Base-by-base conservation (phyloP, 2,113 vertebrate genomes). In the Micronycteris hirsuta region DNA sequence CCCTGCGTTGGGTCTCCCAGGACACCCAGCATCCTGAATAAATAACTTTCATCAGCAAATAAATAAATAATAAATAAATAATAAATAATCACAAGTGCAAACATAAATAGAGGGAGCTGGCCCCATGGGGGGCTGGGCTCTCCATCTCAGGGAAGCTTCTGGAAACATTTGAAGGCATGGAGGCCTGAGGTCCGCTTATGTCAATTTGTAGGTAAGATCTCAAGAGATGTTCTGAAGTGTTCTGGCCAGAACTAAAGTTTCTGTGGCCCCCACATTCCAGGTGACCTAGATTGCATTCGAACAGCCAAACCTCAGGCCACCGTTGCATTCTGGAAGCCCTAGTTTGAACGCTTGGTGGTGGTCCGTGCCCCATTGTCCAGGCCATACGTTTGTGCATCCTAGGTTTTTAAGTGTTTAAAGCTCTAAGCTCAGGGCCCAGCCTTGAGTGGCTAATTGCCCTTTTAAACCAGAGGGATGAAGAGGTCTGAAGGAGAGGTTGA, bases 1-100 rank as follows among this genome's bases (percentile, higher is more conserved):
- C 70, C 82, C 68, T 47, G 17, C 14, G 0, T 1, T 54, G 28
- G 49, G 58, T 65, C 63, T 70, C 90, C 83, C 56, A 56, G 68
- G 77, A 88, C 38, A 65, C 78, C 6, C 6, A 22, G n/a, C 78
- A 93, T 96, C 82, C 85, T 24, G 38, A 95, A 98, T 98, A 98
- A 98, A 98, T 98, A 98, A 98, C 49, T 87, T 89, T 84, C 45
- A 87, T 76, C 36, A 41, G 91, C 85, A 94, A 98, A 97, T 98
- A 98, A 97, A 97, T 97, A 98, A 97, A 96, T 94, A 98, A 97
- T 85, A 85, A 98, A 97, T 97, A 97, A 97, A 91, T 92, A 97
- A 97, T 96, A 97, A 98, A 97, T 97, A 97, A 94, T 77, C 41
- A 41, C 84, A 91, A 91, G 91, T 97, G 88, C 95, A 96, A 95